These are phyloP conservation scores for Indicator maculatus DNA, from an alignment of 2,113 vertebrate species.

Conservation along the genomic window DNA sequence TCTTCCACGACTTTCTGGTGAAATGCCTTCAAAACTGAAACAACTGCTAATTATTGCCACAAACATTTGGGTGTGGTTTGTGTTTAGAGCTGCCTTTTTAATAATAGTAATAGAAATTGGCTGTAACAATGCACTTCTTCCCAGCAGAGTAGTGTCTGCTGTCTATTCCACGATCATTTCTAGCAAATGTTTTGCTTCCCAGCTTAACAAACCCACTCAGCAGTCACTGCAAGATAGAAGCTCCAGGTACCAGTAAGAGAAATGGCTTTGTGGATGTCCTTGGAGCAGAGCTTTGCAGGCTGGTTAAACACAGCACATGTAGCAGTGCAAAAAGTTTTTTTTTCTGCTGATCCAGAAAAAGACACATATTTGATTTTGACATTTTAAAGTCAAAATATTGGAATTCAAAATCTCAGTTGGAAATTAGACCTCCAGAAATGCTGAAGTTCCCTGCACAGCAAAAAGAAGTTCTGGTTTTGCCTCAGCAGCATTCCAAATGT, in stretches of 20 bases:
- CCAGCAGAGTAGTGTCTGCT: too few relatives aligned
- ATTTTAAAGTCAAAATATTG: not conserved
- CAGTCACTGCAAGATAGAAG: not conserved
- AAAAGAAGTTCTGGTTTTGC: not conserved
- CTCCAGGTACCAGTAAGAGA: not conserved
- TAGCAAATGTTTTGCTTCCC: too few relatives aligned
- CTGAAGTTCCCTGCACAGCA: not conserved
- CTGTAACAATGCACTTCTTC: too few relatives aligned
- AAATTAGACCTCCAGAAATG: not conserved
- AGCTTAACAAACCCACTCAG: not conserved
- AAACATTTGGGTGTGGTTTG: not conserved
- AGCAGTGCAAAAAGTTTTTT: not conserved
- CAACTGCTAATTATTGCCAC: not conserved
- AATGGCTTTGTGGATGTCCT: not conserved
- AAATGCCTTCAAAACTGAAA: not conserved
- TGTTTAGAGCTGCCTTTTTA: not conserved
- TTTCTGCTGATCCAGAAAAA: not conserved
- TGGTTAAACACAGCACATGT: not conserved
- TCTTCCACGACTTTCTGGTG: not conserved
- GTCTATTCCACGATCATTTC: too few relatives aligned
- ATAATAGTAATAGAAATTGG: too few relatives aligned
- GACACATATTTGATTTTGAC: not conserved
- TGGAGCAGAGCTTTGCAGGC: not conserved
- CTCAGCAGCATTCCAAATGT: not conserved
- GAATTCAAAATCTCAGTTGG: conserved; percentile 1